A percentile compares a stretch with the other conserved stretches of the same genome.
These are phyloP conservation scores for Calidris pugnax DNA, from an alignment of 2,113 vertebrate species.

Conservation along the genomic window DNA sequence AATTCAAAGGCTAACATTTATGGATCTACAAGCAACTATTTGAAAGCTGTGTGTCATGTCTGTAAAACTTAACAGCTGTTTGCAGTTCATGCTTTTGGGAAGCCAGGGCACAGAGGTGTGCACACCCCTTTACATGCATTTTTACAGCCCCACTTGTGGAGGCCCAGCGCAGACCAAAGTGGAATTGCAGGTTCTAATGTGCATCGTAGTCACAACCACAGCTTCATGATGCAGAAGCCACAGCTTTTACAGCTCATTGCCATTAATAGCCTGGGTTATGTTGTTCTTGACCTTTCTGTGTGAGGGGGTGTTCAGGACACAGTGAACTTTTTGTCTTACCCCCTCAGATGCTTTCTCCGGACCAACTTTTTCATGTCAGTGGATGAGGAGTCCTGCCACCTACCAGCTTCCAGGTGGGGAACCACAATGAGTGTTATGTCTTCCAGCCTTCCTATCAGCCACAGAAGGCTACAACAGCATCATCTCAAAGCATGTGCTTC, in stretches of 20 bases:
- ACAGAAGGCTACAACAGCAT: background rate
- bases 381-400: background rate
- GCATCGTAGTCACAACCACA: background rate
- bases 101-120: accelerated
- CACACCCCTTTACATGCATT: background rate
- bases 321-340: background rate
- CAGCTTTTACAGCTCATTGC: background rate
- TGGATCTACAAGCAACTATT: background rate
- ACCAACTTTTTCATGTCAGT: accelerated
- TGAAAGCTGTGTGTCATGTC: background rate
- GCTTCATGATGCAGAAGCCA: background rate
- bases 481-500: background rate
- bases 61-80: background rate
- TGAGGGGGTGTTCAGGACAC: background rate
- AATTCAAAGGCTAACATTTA: background rate
- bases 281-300: background rate
- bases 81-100: background rate
- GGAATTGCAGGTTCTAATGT: background rate
- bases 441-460: background rate
- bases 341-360: background rate
- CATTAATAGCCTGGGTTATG: background rate
- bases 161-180: background rate
- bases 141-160: background rate
- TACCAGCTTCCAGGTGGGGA: background rate
- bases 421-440: background rate